phyloP scores from a whole-genome alignment of 2,113 vertebrate species.

The Neoarius graeffei region DNA sequence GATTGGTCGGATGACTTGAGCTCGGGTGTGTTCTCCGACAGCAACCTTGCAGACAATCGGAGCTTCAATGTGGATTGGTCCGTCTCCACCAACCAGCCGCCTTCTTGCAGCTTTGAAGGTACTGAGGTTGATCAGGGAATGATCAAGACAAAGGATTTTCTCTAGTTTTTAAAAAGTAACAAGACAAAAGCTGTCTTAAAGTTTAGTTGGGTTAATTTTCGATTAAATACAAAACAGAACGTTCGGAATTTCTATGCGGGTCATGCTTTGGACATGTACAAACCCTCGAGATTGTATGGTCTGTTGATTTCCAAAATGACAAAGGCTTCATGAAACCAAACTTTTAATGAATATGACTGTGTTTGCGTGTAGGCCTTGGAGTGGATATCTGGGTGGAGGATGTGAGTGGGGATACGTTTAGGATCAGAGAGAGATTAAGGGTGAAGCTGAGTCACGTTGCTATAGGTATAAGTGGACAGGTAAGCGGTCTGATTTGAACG shows the following conservation, averaged over 20 bases:
- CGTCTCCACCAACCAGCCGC: slow-evolving; percentile 72
- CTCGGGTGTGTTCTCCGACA: slow-evolving; percentile 90
- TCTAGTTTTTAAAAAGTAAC: neutral
- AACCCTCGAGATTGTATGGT: neutral
- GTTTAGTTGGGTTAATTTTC: too few species aligned
- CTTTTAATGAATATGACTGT: neutral
- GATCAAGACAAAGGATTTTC: neutral
- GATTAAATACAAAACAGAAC: too few species aligned
- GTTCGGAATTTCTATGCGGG: too few species aligned
- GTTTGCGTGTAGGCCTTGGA: slow-evolving; percentile 67
- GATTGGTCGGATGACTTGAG: slow-evolving; percentile 89
- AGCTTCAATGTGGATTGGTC: slow-evolving; percentile 80
- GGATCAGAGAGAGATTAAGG: slow-evolving; percentile 85
- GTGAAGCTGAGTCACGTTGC: slow-evolving; percentile 91
- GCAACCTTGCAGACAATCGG: slow-evolving; percentile 77
- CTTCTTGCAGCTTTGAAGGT: slow-evolving; percentile 84
- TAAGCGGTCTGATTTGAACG: slow-evolving; percentile 58
- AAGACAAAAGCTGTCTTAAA: too few species aligned
- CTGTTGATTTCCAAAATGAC: neutral
- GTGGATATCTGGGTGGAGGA: slow-evolving; percentile 90
- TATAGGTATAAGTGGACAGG: slow-evolving; percentile 91
- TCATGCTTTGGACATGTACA: too few species aligned
- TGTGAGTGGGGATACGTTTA: slow-evolving; percentile 83
- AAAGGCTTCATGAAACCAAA: neutral
- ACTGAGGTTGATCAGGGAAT: neutral